Percentiles rank a stretch among this genome's conserved stretches.
These are phyloP conservation scores for Lamellibrachia luymesi DNA, from an alignment of 1,140 invertebrate genomes.

Conservation along the genomic window DNA sequence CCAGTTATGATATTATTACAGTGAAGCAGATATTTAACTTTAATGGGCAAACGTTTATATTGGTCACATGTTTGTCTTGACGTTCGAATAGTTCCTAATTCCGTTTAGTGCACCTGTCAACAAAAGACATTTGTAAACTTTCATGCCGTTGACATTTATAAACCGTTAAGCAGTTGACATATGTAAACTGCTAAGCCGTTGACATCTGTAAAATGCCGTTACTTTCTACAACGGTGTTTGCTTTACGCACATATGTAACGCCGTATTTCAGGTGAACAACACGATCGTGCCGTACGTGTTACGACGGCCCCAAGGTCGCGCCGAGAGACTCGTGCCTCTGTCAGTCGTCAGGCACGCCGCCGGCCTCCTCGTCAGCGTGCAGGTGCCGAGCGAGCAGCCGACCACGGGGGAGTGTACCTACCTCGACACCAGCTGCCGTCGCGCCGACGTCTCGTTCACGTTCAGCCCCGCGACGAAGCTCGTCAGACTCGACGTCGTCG, in stretches of 20 bases:
- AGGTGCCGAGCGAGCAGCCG: conserved; percentile 37
- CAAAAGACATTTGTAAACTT: too few species aligned
- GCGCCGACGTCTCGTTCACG: conserved; percentile 48
- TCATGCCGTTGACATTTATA: too few species aligned
- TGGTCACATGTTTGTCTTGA: too few species aligned
- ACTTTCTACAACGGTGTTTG: neutral
- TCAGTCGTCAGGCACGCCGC: conserved; percentile 63
- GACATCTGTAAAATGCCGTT: neutral
- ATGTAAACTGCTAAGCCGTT: neutral
- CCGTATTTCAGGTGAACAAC: conserved; percentile 71
- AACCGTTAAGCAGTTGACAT: too few species aligned
- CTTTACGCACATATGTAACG: conserved; percentile 77
- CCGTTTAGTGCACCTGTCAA: too few species aligned
- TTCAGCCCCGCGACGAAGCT: conserved; percentile 46
- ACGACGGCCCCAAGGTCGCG: conserved; percentile 64
- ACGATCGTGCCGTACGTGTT: conserved; percentile 87
- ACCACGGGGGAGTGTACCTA: conserved; percentile 42
- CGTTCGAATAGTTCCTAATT: too few species aligned
- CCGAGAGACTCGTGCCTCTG: conserved; percentile 84
- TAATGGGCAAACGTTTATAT: too few species aligned
- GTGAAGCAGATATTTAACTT: too few species aligned
- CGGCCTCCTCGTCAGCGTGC: conserved; percentile 36
- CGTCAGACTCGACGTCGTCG: conserved; percentile 42
- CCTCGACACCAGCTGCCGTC: conserved; percentile 47
- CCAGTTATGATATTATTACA: too few species aligned